Base-by-base conservation (phyloP, 1,140 invertebrate species). In the Euura lappo region DNA sequence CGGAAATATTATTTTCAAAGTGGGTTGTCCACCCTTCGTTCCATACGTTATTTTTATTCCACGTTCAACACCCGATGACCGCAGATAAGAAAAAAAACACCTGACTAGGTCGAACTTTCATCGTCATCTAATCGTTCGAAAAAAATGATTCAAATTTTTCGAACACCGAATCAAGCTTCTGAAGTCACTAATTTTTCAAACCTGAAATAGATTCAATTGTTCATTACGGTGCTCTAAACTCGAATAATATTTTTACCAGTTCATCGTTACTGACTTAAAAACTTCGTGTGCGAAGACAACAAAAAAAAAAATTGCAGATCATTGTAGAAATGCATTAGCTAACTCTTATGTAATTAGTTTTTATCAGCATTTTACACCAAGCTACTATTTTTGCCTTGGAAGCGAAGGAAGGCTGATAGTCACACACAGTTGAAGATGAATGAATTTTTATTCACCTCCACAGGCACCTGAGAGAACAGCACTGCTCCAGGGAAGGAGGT, bases 401-500 rank as follows among this genome's bases (percentile, higher is more conserved):
- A 68, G 8, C 11, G 45, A 73, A 51, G 64, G 64, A 68, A 44
- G 10, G 44, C 2, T 66, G 43, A 45, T 44, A 66, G 28, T 28
- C 28, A 28, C 28, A 28, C 28, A 28, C 28, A 1, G 28, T 28
- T 28, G 28, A 28, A 28, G 28, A 28, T 28, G 65, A 71, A 71
- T 6, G 47, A 68, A 44, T 44, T 68, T 64, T 60, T 10, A n/a
- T 69, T 68, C 69, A 70, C 46, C 43, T 70, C 84, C 85, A 71
- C 82, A 94, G 94, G 71, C 96, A 98, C 87, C 87, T 98, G 73
- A 89, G 94, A 75, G 91, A 93, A 70, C 91, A 92, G 72, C 96
- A 98, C 81, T 96, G 95, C 84, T 93, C 93, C 5, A 92, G 93
- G 79, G 96, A 97, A 88, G 96, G 96, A 75, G 95, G 95, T 51